Percentiles rank a stretch among this genome's conserved stretches.
These are phyloP conservation scores for Yponomeuta evonymella DNA, from an alignment of 2,888 invertebrate species.

Conservation along the genomic window DNA sequence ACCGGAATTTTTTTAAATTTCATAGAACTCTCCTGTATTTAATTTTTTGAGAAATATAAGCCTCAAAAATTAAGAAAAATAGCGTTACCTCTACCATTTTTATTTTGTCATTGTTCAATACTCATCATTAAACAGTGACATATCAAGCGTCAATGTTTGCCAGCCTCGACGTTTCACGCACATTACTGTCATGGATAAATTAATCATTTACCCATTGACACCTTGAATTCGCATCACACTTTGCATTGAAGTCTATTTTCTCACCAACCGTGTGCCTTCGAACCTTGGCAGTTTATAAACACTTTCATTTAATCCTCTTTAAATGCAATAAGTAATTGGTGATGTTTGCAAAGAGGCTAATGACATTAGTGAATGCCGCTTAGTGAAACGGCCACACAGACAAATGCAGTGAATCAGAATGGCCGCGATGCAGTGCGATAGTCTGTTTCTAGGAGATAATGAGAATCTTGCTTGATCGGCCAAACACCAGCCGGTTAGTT, in stretches of 20 bases:
- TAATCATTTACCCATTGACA: not conserved
- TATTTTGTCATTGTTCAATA: not conserved
- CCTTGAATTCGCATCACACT: not conserved
- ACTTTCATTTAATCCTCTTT: slow-evolving; percentile 3
- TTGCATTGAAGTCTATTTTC: not conserved
- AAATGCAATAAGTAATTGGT: slow-evolving; percentile 9
- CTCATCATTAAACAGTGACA: not conserved
- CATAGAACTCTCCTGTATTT: too few species aligned
- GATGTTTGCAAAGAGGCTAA: slow-evolving; percentile 2
- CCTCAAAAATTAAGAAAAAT: not conserved
- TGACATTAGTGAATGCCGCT: not conserved
- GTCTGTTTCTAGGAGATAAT: too few species aligned
- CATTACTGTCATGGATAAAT: not conserved
- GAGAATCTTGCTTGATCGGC: too few species aligned
- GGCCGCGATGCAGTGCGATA: too few species aligned
- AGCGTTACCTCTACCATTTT: not conserved
- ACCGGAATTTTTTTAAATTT: too few species aligned
- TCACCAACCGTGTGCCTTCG: not conserved
- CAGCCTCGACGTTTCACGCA: not conserved
- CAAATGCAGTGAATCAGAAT: not conserved
- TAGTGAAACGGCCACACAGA: not conserved
- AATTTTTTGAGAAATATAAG: too few species aligned
- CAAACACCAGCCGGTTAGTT: too few species aligned
- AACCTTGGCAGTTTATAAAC: not conserved
- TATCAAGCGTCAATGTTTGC: not conserved